Base-by-base conservation (phyloP, 2,888 invertebrate genomes). In the Arge pagana region DNA sequence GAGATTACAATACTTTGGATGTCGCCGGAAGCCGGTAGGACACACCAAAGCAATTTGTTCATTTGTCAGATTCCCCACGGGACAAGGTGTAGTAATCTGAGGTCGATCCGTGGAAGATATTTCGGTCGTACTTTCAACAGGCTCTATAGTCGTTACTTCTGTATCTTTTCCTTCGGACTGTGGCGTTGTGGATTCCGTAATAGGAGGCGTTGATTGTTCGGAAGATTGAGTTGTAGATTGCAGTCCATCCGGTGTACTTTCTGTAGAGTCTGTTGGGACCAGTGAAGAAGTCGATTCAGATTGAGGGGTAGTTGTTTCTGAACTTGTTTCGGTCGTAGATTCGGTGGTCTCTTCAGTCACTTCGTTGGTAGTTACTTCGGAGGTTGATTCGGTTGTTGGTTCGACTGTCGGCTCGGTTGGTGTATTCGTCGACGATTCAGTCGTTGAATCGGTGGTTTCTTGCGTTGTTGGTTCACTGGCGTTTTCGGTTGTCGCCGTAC, bases 1-100 rank as follows among this genome's bases (percentile, higher is more conserved):
- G 62, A 89, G 76, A 66, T 89, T 88, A 65, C 92, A 92, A 67
- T 87, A 86, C 70, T 88, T 89, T 0, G 92, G 90, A 80, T 93
- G 91, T 58, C 90, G 81, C 67, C 83, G 83, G 76, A 93, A 92
- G 28, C 91, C 90, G 4, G 90, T 89, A 6, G 92, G 92, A 68
- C 92, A 93, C 2, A 90, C 83, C 51, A 86, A 82, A 10, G 86
- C 77, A 57, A 86, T 80, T 77, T 92, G 90, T 56, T 88, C 86
- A 15, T 85, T 83, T 45, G 86, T 84, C 7, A 86, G 78, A 61
- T 85, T 69, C 23, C 70, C 72, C 8, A 70, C 52, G 19, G 70
- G 65, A 49, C 76, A 76, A 5, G 70, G 64, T 5, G 54, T 42
- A 21, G 37, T 31, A 24, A 53, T 53, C 15, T 13, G 33, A 39